Evolutionary conservation across 2,113 vertebrate genomes (phyloP).

Genomic region (Gopherus evgoodei): DNA sequence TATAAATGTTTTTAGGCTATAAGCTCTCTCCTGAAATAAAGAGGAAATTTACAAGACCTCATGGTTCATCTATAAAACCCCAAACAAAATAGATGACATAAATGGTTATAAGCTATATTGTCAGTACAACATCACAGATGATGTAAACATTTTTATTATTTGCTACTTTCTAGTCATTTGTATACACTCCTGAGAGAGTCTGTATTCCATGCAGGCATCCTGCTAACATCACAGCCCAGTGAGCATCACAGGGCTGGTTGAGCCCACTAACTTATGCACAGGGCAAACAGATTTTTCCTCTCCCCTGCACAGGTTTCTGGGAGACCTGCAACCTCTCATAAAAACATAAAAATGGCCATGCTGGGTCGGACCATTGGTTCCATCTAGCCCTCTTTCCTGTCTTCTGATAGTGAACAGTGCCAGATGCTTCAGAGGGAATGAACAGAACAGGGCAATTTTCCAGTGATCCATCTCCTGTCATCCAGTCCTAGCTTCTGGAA

Average conservation of each 20-base stretch:
- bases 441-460: background rate
- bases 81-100: background rate
- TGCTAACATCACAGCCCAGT: background rate
- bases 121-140: background rate
- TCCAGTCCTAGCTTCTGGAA: background rate
- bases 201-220: background rate
- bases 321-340: background rate
- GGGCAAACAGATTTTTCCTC: background rate
- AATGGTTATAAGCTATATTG: background rate
- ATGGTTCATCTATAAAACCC: background rate
- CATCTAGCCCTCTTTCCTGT: background rate
- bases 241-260: background rate
- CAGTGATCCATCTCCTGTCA: background rate
- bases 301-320: background rate
- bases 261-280: background rate
- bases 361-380: background rate
- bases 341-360: background rate
- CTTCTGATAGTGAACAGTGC: background rate
- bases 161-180: background rate
- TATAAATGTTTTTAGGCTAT: background rate
- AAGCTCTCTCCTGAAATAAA: slow-evolving; percentile 8
- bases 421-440: background rate
- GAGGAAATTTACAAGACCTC: background rate
- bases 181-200: background rate
- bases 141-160: background rate